Percentiles rank a stretch among this genome's conserved stretches.
Evolutionary conservation across 2,113 vertebrate genomes (phyloP).

Genomic region (Haplochromis burtoni): DNA sequence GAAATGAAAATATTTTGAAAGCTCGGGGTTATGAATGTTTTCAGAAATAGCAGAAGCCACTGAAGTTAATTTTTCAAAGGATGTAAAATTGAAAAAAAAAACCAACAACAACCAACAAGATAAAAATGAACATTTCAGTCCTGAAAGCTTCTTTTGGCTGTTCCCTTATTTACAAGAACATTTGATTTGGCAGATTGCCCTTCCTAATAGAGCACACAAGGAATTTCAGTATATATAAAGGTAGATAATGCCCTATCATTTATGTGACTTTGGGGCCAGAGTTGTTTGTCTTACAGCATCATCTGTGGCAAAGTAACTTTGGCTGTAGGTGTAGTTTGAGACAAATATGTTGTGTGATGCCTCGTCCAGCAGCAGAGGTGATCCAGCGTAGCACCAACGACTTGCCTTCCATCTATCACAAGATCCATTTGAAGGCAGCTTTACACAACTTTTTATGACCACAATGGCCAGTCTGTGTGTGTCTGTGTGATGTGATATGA

Average conservation of each 20-base stretch:
- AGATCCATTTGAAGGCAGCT: background rate
- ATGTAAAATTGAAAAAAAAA: background rate
- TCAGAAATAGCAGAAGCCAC: background rate
- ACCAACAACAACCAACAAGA: background rate
- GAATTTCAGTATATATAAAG: background rate
- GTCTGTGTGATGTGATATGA: background rate
- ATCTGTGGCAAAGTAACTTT: background rate
- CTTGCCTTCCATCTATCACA: background rate
- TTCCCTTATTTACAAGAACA: background rate
- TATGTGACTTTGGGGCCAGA: background rate
- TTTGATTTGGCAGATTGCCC: background rate
- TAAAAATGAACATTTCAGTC: background rate
- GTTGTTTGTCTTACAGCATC: background rate
- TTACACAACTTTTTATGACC: background rate
- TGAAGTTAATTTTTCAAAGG: background rate
- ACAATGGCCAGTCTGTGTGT: background rate
- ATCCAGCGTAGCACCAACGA: background rate
- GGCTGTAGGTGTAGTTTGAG: background rate
- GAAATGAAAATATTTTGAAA: background rate
- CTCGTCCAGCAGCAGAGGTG: background rate
- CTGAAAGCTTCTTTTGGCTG: background rate
- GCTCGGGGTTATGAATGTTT: background rate
- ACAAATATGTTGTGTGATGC: background rate
- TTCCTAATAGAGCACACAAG: background rate
- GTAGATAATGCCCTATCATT: background rate